Evolutionary conservation across 2,888 invertebrate genomes (phyloP).

Genomic region (Geotrupes spiniger): DNA sequence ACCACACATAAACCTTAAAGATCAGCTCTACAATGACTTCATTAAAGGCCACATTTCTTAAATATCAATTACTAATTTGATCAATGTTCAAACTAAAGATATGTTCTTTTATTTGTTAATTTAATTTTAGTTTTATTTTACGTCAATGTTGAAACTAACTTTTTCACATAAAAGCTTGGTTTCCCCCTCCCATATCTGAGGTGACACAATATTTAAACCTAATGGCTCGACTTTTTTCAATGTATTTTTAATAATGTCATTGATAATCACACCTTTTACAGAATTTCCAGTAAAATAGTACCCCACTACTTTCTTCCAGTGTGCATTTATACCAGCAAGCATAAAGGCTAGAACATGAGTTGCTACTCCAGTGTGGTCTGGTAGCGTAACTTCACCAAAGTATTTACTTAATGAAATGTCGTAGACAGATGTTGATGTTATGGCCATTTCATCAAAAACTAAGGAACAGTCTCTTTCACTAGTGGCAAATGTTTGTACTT

Average conservation of each 20-base stretch:
- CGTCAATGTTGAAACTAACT: no score
- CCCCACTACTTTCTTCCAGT: slow-evolving; percentile 4
- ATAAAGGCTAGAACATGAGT: slow-evolving; percentile 3
- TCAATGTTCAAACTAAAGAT: no score
- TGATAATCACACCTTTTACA: slow-evolving; percentile 25
- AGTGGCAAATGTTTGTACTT: slow-evolving; percentile 20
- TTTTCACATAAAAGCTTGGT: no score
- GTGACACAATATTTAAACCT: not conserved
- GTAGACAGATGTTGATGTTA: not conserved
- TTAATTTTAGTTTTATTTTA: no score
- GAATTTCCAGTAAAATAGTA: no score
- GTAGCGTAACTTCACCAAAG: not conserved
- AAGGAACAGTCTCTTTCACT: slow-evolving; percentile 22
- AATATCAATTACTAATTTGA: no score
- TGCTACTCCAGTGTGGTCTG: slow-evolving; percentile 1
- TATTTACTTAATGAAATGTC: no score
- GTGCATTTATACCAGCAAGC: not conserved
- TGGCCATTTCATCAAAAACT: slow-evolving; percentile 18
- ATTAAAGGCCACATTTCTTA: no score
- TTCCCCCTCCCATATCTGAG: not conserved
- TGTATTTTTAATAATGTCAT: not conserved
- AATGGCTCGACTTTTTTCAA: not conserved
- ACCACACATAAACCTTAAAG: no score
- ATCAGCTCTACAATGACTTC: no score
- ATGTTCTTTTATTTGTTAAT: no score